These are phyloP conservation scores for Syngnathus acus DNA, from an alignment of 2,797 vertebrate genomes.

Conservation along the genomic window DNA sequence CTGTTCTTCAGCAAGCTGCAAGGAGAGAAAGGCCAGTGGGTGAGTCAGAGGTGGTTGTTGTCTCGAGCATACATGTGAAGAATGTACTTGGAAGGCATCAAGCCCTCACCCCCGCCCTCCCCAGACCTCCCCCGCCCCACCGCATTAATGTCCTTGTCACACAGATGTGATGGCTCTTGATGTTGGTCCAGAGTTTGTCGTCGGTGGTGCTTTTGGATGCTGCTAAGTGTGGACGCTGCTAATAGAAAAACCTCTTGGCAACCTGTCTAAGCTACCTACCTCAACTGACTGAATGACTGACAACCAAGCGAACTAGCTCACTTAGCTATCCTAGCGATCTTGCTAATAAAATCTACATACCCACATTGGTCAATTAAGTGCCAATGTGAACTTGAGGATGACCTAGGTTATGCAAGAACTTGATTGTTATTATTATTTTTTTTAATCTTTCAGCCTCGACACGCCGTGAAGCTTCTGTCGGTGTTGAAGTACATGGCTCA, in stretches of 20 bases:
- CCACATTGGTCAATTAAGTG: no score
- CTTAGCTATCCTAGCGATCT: no score
- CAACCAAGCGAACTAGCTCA: neutral
- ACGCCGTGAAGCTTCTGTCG: constrained; percentile 91
- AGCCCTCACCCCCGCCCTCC: constrained; percentile 10
- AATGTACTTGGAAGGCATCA: constrained; percentile 41
- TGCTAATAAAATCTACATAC: no score
- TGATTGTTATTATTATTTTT: no score
- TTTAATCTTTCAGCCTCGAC: constrained; percentile 76
- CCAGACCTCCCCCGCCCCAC: constrained; percentile 12
- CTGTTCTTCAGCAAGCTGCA: constrained; percentile 97
- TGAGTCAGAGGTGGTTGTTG: constrained; percentile 56
- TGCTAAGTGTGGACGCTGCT: neutral
- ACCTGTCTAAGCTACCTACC: no score
- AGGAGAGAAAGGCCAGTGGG: constrained; percentile 93
- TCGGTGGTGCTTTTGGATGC: neutral
- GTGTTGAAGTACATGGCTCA: constrained; percentile 95
- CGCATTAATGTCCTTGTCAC: constrained; percentile 23
- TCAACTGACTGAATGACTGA: neutral
- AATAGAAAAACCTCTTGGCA: neutral
- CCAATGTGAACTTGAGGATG: neutral
- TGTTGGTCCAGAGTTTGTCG: neutral
- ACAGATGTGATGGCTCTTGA: constrained; percentile 31
- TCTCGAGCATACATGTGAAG: constrained; percentile 37
- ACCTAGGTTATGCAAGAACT: neutral